Evolutionary conservation across 2,113 vertebrate species (phyloP), one percentile per base, ranked within the genome.

Genomic region (Zingel zingel): DNA sequence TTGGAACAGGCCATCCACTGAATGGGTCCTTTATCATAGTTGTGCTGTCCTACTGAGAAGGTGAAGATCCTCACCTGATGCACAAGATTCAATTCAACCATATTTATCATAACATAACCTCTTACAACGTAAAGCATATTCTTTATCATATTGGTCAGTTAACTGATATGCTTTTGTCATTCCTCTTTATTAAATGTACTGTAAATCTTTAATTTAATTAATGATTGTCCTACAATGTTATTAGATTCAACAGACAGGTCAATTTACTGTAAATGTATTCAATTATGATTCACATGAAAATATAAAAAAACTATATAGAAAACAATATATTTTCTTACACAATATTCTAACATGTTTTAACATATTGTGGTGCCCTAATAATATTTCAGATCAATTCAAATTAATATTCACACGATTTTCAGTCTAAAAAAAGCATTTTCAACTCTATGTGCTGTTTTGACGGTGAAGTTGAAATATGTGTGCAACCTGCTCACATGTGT

Each of bases 1-100:
- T 99, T 99, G 90, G 96, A 94, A 85, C 98, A 99, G 65, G 98
- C 98, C 98, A 99, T 99, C 98, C 98, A 99, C 79, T 99, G 98
- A 90, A 99, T 97, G 63, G 98, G 98, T 90, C 97, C 97, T 89
- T 98, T 98, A 82, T 99, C 98, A 48, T 99, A 99, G 93, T 99
- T 99, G 94, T 99, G 98, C 7, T 99, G 98, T 84, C 98, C 98
- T 39, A 99, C 98, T 73, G 98, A 99, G 93, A 99, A 99, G 0
- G 98, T 99, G 90, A 99, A 99, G 58, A 99, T 97, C 39, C 97
- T 96, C 16, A 99, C 98, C 98, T 99, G 80, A 23, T 83, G 64
- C 21, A 84, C 6, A 45, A 65, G 3, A 80, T 51, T 43, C 6
- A 36, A 15, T 33, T 30, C 39, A 82, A 36, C 48, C 27, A n/a